Percentiles rank a stretch among this genome's conserved stretches.
phyloP scores from a whole-genome alignment of 2,797 vertebrate species.

The Poeciliopsis gracilis region DNA sequence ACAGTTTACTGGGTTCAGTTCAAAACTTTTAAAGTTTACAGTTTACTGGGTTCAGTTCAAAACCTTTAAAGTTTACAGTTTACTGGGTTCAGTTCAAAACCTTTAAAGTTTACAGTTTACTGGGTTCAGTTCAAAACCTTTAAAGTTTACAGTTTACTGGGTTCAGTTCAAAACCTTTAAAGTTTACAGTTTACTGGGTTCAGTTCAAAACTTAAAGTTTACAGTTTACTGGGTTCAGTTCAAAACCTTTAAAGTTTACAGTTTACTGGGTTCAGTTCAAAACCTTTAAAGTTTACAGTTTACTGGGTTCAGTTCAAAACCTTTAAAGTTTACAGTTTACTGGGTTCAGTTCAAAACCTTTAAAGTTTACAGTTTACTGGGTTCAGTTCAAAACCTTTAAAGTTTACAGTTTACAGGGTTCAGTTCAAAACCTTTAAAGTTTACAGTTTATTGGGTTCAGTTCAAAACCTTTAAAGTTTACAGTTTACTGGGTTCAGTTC shows the following conservation, averaged over 20 bases:
- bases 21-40: too few relatives aligned
- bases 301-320: background rate
- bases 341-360: too few relatives aligned
- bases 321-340: background rate
- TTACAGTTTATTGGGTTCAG: background rate
- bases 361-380: background rate
- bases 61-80: too few relatives aligned
- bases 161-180: too few relatives aligned
- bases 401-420: background rate
- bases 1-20: background rate
- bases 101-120: background rate
- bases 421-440: too few relatives aligned
- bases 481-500: background rate
- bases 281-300: too few relatives aligned
- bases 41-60: background rate
- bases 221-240: background rate
- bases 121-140: too few relatives aligned
- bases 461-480: too few relatives aligned
- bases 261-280: background rate
- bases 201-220: too few relatives aligned
- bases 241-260: too few relatives aligned
- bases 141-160: background rate
- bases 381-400: too few relatives aligned
- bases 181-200: background rate
- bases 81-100: background rate